A percentile compares a stretch with the other conserved stretches of the same genome.
Conservation (phyloP, 2,888 invertebrate genomes). For the Bombylius discolor region DNA sequence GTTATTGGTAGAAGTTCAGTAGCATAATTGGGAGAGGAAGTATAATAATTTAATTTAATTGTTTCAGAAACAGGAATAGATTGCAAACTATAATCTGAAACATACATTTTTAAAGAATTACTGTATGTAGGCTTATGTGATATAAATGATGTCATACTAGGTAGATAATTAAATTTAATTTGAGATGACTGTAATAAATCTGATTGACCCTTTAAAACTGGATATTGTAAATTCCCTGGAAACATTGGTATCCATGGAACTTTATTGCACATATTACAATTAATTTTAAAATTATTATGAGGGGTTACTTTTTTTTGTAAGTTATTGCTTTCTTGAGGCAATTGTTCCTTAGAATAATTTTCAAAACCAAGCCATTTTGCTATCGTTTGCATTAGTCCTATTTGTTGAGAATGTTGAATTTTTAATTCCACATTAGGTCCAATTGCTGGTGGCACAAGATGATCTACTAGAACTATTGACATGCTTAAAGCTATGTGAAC, state of each 20-base stretch:
- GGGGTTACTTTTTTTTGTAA: conserved; percentile 15
- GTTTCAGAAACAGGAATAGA: conserved; percentile 12
- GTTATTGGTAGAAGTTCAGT: too few species aligned
- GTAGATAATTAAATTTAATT: conserved; percentile 6
- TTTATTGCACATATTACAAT: conserved; percentile 65
- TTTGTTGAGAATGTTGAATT: too few species aligned
- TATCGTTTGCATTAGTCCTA: conserved; percentile 32
- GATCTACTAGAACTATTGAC: too few species aligned
- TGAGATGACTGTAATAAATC: conserved; percentile 4
- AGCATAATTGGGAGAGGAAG: too few species aligned
- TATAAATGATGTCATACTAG: neutral
- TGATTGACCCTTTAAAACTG: conserved; percentile 12
- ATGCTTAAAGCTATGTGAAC: too few species aligned
- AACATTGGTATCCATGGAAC: conserved; percentile 70
- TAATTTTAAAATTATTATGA: conserved; percentile 37
- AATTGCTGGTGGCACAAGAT: too few species aligned
- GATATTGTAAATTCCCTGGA: conserved; percentile 21
- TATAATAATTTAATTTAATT: conserved; percentile 7
- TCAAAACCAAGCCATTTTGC: conserved; percentile 35
- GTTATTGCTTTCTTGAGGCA: conserved; percentile 16
- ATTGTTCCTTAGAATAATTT: conserved; percentile 21
- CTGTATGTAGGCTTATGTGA: conserved; percentile 27
- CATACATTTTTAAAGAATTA: conserved; percentile 27
- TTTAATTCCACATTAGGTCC: too few species aligned
- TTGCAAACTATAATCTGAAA: conserved; percentile 10